Evolutionary conservation across 2,113 vertebrate species (phyloP), one percentile per base, ranked within the genome.

Genomic region (Larimichthys polyactis): DNA sequence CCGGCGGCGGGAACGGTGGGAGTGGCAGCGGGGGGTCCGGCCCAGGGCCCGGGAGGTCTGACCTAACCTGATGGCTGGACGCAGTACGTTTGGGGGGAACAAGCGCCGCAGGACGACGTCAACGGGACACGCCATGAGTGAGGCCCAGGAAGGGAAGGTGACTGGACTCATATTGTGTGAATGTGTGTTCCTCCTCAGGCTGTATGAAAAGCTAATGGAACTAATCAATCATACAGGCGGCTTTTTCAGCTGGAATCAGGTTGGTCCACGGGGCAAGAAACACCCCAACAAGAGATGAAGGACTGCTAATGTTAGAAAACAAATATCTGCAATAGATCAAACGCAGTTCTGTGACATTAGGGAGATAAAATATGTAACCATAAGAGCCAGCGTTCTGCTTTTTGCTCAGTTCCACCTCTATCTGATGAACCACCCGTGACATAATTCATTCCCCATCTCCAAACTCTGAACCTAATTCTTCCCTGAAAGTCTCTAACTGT

Each of bases 61-160:
- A 46, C 91, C 60, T n/a, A 72, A 77, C 65, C 62, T 94, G 55
- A 88, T 92, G 91, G 87, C 9, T 22, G 79, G 90, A 54, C 91
- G 90, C 62, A 77, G 57, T 2, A 89, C 90, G 0, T 87, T 93
- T 11, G 93, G 93, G 10, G 90, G 91, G 9, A 70, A 77, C 68
- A 94, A 94, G 75, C 91, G 93, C 0, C 90, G 90, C 73, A 71
- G 87, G 63, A 79, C 88, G 0, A 60, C 78, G 11, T 91, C 93
- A 2, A 17, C 82, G 0, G 87, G 87, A 69, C 81, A 69, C 27
- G 32, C 44, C 64, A 82, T 97, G 88, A 95, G 92, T 0, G 95
- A 96, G 0, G 95, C 93, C 81, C 96, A 90, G 52, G 96, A 97
- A 72, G 96, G 96, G 43, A 96, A 96, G 92, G 92, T 93, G 77